A percentile compares a stretch with the other conserved stretches of the same genome.
phyloP scores from a whole-genome alignment of 92 coral and sea anemone genomes.

The Scolanthus callimorphus region DNA sequence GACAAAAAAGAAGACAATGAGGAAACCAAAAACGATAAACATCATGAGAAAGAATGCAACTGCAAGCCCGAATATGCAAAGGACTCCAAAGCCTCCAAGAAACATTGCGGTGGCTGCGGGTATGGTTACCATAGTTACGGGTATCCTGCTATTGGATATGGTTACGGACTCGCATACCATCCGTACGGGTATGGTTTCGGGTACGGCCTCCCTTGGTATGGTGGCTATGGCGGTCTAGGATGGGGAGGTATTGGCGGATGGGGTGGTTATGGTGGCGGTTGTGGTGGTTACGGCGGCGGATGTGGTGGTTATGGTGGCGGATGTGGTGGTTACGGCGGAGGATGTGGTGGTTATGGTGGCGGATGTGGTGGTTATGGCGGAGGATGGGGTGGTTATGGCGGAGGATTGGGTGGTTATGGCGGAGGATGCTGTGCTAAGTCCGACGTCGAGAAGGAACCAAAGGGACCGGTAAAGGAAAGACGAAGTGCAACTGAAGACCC shows the following conservation, averaged over 20 bases:
- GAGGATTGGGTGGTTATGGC: slow-evolving; percentile 34
- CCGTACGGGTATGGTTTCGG: slow-evolving; percentile 63
- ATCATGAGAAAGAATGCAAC: slow-evolving; percentile 30
- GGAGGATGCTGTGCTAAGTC: slow-evolving; percentile 52
- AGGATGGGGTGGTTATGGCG: slow-evolving; percentile 37
- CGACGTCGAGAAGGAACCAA: slow-evolving; percentile 50
- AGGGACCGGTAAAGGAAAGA: slow-evolving; percentile 31
- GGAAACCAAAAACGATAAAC: slow-evolving; percentile 38
- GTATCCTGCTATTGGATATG: background rate
- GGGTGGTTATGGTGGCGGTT: too few relatives aligned
- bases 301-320: slow-evolving; percentile 27
- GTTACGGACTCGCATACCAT: slow-evolving; percentile 16
- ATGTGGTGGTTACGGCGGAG: slow-evolving; percentile 18
- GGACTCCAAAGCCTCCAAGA: slow-evolving; percentile 15
- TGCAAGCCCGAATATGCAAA: slow-evolving; percentile 48
- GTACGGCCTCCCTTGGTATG: slow-evolving; percentile 9
- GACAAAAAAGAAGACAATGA: slow-evolving; percentile 19
- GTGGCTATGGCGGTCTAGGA: slow-evolving; percentile 1
- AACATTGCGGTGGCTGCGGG: slow-evolving; percentile 36
- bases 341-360: slow-evolving; percentile 23
- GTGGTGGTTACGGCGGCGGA: slow-evolving; percentile 22
- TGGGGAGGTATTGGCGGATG: too few relatives aligned
- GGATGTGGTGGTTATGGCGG: slow-evolving; percentile 43
- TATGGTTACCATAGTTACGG: slow-evolving; percentile 42
- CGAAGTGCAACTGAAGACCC: slow-evolving; percentile 28